phyloP scores from a whole-genome alignment of 2,888 invertebrate genomes.

The Octonoba sinensis region DNA sequence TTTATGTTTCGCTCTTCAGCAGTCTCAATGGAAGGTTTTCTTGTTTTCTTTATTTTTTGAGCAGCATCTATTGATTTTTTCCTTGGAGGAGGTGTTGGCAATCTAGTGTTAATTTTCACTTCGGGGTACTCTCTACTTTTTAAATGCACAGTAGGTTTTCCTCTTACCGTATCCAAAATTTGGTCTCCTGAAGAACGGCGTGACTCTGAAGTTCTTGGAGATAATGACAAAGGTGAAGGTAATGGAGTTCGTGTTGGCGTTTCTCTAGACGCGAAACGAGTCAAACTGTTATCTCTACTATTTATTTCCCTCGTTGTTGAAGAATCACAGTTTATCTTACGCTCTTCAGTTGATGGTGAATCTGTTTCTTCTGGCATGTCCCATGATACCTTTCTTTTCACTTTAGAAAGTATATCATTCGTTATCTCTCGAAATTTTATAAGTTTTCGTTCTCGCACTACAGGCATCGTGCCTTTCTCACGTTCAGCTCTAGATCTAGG shows the following conservation, averaged over 20 bases:
- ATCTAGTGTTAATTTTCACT: not conserved
- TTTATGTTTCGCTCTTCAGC: conserved; percentile 35
- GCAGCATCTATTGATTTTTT: conserved; percentile 39
- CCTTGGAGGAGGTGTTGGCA: conserved; percentile 26
- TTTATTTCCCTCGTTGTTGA: not conserved
- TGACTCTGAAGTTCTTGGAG: conserved; percentile 25
- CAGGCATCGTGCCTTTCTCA: conserved; percentile 19
- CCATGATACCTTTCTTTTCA: conserved; percentile 51
- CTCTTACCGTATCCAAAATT: conserved; percentile 20
- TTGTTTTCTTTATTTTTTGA: conserved; percentile 23
- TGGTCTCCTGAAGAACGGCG: conserved; percentile 40
- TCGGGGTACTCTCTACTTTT: not conserved
- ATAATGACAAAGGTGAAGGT: conserved; percentile 11
- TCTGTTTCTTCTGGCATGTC: conserved; percentile 40
- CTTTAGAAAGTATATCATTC: conserved; percentile 35
- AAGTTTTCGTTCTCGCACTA: conserved; percentile 50
- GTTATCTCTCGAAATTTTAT: conserved; percentile 57
- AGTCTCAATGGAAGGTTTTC: conserved; percentile 42
- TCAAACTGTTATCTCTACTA: conserved; percentile 37
- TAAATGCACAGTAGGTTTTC: conserved; percentile 9
- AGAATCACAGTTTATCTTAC: too few relatives aligned
- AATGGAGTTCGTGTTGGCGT: not conserved
- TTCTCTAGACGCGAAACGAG: conserved; percentile 29
- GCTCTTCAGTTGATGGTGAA: conserved; percentile 34
- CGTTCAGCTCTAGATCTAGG: conserved; percentile 39